A percentile compares a stretch with the other conserved stretches of the same genome.
Conservation (phyloP, 2,797 vertebrate genomes). For the Protosalanx chinensis region DNA sequence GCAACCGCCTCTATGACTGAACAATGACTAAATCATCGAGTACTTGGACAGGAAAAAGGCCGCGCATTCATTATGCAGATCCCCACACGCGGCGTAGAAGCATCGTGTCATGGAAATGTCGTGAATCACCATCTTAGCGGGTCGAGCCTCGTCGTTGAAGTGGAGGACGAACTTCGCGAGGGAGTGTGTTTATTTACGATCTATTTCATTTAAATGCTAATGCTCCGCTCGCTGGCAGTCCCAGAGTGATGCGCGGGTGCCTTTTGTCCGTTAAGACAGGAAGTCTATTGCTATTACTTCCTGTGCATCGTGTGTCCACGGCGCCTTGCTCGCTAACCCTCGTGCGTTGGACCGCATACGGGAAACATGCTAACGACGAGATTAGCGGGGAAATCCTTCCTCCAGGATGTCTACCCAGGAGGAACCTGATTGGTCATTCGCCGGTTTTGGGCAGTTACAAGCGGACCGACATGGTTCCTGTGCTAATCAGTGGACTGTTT, state of each 20-base stretch:
- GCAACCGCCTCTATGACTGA: not conserved
- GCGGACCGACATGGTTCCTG: no score
- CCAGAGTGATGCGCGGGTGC: not conserved
- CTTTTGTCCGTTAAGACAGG: not conserved
- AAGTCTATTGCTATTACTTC: not conserved
- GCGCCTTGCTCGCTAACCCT: no score
- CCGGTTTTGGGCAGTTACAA: no score
- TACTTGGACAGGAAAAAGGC: no score
- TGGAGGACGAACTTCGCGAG: not conserved
- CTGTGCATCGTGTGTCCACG: not conserved
- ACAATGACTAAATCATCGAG: not conserved
- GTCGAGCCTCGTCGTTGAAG: slow-evolving; percentile 4
- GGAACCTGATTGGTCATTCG: no score
- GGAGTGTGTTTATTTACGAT: not conserved
- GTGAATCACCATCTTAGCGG: not conserved
- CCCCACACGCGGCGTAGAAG: not conserved
- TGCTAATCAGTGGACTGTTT: no score
- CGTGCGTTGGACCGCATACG: no score
- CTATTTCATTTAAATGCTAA: slow-evolving; percentile 18
- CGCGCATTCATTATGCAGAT: not conserved
- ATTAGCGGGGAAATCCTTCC: no score
- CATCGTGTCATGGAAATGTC: not conserved
- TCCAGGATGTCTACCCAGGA: no score
- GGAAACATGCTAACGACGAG: no score
- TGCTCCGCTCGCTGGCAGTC: not conserved